These are phyloP conservation scores for Eumeta japonica DNA, from an alignment of 1,140 invertebrate genomes.

Conservation along the genomic window DNA sequence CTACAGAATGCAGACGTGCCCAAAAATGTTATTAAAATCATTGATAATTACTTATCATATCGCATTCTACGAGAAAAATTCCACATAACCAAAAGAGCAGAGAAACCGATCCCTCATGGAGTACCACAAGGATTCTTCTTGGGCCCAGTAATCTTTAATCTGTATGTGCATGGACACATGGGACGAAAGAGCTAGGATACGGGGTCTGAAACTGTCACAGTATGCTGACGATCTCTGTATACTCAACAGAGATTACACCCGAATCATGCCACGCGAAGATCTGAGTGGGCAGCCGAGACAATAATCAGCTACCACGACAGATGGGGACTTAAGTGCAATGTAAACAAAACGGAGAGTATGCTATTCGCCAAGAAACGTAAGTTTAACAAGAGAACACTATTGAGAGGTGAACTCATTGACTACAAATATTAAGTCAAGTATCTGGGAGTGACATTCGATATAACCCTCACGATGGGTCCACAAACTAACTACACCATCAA, in stretches of 20 bases:
- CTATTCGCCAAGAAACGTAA: conserved; percentile 6
- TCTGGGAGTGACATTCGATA: conserved; percentile 6
- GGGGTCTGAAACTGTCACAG: conserved; percentile 4
- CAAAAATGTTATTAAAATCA: conserved; percentile 9
- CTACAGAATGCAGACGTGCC: conserved; percentile 2
- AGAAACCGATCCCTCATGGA: conserved; percentile 4
- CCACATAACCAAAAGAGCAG: not conserved
- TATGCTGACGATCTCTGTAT: conserved; percentile 9
- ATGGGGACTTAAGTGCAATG: conserved; percentile 8
- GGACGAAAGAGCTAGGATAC: not conserved
- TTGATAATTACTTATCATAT: conserved; percentile 6
- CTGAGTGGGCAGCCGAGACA: conserved; percentile 5
- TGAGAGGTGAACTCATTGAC: conserved; percentile 1
- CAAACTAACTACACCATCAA: conserved; percentile 3
- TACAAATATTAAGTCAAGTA: conserved; percentile 5
- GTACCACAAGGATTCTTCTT: conserved; percentile 9
- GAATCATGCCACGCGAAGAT: conserved; percentile 5
- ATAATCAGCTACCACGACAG: conserved; percentile 5
- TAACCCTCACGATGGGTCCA: conserved; percentile 5
- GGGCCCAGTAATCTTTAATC: conserved; percentile 6
- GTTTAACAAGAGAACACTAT: conserved; percentile 1
- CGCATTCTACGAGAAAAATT: conserved; percentile 4
- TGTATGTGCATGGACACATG: conserved; percentile 5
- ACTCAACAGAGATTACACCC: conserved; percentile 4
- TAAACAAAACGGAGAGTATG: conserved; percentile 8